Evolutionary conservation across 2,113 vertebrate genomes (phyloP), one percentile per base, ranked within the genome.

Genomic region (Butorides virescens): DNA sequence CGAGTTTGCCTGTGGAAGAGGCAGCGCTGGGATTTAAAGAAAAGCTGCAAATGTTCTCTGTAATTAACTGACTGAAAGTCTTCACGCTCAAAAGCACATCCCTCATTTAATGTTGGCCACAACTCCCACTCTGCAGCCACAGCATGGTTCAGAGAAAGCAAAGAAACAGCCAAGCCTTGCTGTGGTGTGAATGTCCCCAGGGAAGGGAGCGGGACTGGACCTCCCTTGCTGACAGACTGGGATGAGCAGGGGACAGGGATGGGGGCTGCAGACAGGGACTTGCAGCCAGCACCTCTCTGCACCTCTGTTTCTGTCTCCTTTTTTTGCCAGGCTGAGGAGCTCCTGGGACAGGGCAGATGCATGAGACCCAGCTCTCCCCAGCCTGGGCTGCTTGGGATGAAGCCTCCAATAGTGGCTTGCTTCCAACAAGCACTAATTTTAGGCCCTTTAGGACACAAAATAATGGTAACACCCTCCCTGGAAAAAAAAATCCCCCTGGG

Each of bases 361-460:
- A 21, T 8, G 29, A 93, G 42, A 58, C 16, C 44, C 86, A 90
- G 52, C 79, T 70, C 59, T 34, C 13, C 37, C 29, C 55, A 46
- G 20, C 34, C 50, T 86, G 58, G 36, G 47, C 46, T 95, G 71
- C 58, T 71, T 85, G 44, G 59, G 55, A 66, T 15, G 9, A 74
- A 70, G 50, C 32, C 47, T 88, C 42, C 19, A 27, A 14, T 2
- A 42, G 0, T 5, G n/a, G 15, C 34, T 96, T 71, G 42, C 72
- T 89, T 95, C 73, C 2, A 1, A 36, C 76, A 56, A 92, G 83
- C 49, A 81, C 86, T 78, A 88, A 89, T 95, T 97, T 95, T 75
- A 84, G 86, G 22, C 65, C 68, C 88, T 95, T 87, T 49, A 94
- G 79, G 86, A 94, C 86, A 91, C n/a, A 87, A 96, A 96, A 91